These are phyloP conservation scores for Parnassius apollo DNA, from an alignment of 2,888 invertebrate species.

Conservation along the genomic window DNA sequence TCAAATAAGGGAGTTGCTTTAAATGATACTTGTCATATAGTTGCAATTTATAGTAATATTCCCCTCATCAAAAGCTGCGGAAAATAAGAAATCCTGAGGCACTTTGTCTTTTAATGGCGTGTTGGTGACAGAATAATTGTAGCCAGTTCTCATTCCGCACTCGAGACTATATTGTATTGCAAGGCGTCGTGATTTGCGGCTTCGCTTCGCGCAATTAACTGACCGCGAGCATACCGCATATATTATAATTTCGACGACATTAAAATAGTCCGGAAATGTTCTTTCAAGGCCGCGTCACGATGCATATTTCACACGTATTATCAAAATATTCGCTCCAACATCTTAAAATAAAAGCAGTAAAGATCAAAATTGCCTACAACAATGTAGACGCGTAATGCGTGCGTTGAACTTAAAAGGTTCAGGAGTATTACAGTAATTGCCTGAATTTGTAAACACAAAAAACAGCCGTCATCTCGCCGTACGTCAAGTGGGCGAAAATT, in stretches of 20 bases:
- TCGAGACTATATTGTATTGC: constrained; percentile 30
- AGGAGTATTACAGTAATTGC: constrained; percentile 74
- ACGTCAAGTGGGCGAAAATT: constrained; percentile 56
- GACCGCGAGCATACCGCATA: constrained; percentile 48
- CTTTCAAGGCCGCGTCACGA: constrained; percentile 60
- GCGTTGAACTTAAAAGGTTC: constrained; percentile 77
- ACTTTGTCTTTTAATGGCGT: constrained; percentile 26
- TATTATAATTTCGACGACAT: constrained; percentile 70
- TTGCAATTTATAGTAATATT: constrained; percentile 34
- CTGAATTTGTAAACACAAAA: constrained; percentile 77
- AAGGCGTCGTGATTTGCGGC: constrained; percentile 51
- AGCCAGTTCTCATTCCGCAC: constrained; percentile 31
- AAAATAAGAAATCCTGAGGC: constrained; percentile 13
- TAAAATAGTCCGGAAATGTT: constrained; percentile 69
- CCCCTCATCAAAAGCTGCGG: constrained; percentile 21
- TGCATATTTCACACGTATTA: constrained; percentile 56
- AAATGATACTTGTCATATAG: constrained; percentile 29
- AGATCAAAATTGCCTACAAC: constrained; percentile 42
- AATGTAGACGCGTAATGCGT: constrained; percentile 55
- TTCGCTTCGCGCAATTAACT: constrained; percentile 52
- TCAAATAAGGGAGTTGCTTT: constrained; percentile 21
- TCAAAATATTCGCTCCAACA: constrained; percentile 49
- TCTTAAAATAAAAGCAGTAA: constrained; percentile 52
- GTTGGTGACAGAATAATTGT: constrained; percentile 24
- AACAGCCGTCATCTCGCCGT: constrained; percentile 55